Evolutionary conservation across 1,140 invertebrate genomes (phyloP).

Genomic region (Pachyrhynchus sulphureomaculatus): DNA sequence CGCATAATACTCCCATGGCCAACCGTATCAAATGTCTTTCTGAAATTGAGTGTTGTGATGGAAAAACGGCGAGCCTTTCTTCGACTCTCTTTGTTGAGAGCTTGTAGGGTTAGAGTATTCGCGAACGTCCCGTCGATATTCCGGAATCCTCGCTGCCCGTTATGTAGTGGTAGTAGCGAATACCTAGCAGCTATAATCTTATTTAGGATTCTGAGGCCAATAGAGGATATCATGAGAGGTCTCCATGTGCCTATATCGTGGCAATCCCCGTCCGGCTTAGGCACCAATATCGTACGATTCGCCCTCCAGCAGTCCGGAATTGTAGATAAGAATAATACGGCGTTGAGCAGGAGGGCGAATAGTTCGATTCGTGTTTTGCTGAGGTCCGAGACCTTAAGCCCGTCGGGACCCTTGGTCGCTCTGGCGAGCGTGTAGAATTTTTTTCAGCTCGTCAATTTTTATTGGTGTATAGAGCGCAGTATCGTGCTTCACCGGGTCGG

Average conservation of each 20-base stretch:
- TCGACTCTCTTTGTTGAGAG: constrained; percentile 31
- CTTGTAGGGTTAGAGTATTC: constrained; percentile 39
- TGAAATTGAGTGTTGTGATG: constrained; percentile 45
- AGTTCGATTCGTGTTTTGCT: too few relatives aligned
- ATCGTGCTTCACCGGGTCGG: too few relatives aligned
- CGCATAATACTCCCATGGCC: not conserved
- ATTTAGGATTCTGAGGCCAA: not conserved
- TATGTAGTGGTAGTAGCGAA: not conserved
- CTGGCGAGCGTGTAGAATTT: too few relatives aligned
- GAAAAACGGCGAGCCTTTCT: constrained; percentile 36
- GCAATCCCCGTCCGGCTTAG: not conserved
- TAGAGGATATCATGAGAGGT: constrained; percentile 1
- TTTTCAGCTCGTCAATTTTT: too few relatives aligned
- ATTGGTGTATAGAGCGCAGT: too few relatives aligned
- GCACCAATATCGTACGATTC: not conserved
- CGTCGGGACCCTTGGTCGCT: too few relatives aligned
- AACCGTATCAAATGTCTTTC: constrained; percentile 24
- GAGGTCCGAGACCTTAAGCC: too few relatives aligned
- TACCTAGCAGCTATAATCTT: constrained; percentile 3
- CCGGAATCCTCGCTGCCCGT: constrained; percentile 4
- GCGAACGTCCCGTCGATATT: not conserved
- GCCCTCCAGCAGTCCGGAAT: too few relatives aligned
- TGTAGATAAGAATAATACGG: too few relatives aligned
- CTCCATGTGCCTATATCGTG: constrained; percentile 1
- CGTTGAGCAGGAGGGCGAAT: too few relatives aligned